These are phyloP conservation scores for Discoglossus pictus DNA, from an alignment of 2,797 vertebrate species.

Conservation along the genomic window DNA sequence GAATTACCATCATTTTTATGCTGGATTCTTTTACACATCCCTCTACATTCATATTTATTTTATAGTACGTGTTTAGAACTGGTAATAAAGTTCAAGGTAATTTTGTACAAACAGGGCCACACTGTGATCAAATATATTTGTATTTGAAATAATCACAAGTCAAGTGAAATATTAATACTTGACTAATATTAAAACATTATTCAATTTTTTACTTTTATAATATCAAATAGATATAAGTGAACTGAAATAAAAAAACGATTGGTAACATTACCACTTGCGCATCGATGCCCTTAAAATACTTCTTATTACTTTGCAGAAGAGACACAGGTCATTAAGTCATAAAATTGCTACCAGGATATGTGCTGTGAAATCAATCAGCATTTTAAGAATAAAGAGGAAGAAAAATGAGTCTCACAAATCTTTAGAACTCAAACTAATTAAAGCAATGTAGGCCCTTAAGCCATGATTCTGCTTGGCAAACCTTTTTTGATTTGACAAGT, in stretches of 20 bases:
- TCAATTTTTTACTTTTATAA: too few species aligned
- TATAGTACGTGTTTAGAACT: too few species aligned
- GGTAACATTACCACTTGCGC: conserved; percentile 5
- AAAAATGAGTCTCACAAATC: conserved; percentile 48
- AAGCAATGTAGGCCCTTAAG: conserved; percentile 51
- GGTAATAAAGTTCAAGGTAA: too few species aligned
- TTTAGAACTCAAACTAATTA: conserved; percentile 52
- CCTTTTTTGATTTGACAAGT: conserved; percentile 49
- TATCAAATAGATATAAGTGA: too few species aligned
- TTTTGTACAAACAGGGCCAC: too few species aligned
- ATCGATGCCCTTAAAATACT: conserved; percentile 32
- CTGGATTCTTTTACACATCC: too few species aligned
- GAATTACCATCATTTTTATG: too few species aligned
- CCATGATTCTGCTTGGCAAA: conserved; percentile 36
- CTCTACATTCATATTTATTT: too few species aligned
- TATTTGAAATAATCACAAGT: too few species aligned
- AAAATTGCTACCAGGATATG: conserved; percentile 48
- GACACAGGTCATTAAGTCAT: conserved; percentile 42
- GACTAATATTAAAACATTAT: too few species aligned
- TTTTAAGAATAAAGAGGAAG: conserved; percentile 46
- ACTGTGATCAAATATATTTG: too few species aligned
- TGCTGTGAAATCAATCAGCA: conserved; percentile 50
- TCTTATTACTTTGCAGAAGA: conserved; percentile 20
- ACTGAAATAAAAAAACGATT: background rate
- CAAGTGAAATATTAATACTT: too few species aligned